A percentile compares a stretch with the other conserved stretches of the same genome.
These are phyloP conservation scores for Seira musarum DNA, from an alignment of 2,888 invertebrate genomes.

Conservation along the genomic window DNA sequence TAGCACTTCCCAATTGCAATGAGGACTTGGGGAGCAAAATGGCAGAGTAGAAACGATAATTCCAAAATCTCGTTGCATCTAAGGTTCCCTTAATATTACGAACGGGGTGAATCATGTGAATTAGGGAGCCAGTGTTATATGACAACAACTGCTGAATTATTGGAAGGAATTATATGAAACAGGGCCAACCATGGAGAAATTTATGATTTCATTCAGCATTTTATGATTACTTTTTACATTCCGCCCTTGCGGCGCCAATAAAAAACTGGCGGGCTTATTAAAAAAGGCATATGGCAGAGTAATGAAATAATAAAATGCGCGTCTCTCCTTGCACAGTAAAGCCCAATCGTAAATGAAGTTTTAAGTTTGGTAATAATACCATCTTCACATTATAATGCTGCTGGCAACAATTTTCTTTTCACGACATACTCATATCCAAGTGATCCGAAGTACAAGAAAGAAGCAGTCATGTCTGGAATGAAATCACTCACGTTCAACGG, in stretches of 20 bases:
- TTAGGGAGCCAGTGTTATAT: background rate
- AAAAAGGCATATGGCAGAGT: constrained; percentile 11
- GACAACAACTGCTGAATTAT: background rate
- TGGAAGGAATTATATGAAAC: constrained; percentile 3
- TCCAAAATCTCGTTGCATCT: no score
- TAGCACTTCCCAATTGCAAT: no score
- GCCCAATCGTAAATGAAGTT: constrained; percentile 17
- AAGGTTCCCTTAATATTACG: background rate
- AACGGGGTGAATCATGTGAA: background rate
- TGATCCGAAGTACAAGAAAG: background rate
- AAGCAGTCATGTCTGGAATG: background rate
- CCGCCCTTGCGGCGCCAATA: constrained; percentile 16
- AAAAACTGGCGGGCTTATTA: constrained; percentile 12
- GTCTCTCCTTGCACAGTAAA: background rate
- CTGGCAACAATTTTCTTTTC: background rate
- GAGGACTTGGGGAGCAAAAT: background rate
- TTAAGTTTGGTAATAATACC: constrained; percentile 13
- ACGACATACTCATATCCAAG: background rate
- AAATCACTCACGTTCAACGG: background rate
- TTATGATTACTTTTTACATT: constrained; percentile 18
- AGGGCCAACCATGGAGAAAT: constrained; percentile 15
- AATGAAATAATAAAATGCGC: constrained; percentile 13
- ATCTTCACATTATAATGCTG: constrained; percentile 17
- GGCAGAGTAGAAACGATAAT: background rate
- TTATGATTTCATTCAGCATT: constrained; percentile 20